Evolutionary conservation across 2,888 invertebrate species (phyloP), one percentile per base, ranked within the genome.

Genomic region (Pheosia gnoma): DNA sequence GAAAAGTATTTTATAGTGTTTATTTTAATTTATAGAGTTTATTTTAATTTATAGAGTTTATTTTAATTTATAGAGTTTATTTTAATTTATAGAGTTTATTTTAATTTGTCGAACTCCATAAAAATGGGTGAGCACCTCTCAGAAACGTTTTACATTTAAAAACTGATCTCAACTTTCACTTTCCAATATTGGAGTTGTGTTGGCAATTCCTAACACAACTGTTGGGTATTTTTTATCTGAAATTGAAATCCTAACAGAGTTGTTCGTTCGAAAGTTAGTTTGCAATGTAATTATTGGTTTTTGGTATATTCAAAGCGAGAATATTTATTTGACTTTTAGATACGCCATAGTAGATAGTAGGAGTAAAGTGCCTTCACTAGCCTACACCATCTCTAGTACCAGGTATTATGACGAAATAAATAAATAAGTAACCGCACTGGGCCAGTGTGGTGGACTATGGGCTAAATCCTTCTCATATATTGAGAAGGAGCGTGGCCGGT

Each of bases 201-300:
- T n/a, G 61, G 57, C 58, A 57, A 68, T 73, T 77, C 74, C 73
- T 74, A 74, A 71, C 68, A 67, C 70, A 62, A 68, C 59, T 60
- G 70, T 70, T 63, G 65, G 61, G 58, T 54, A 57, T 67, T 77
- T 77, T 76, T 78, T 53, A 80, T 80, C 80, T 80, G 51, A 78
- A 79, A 80, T 80, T 79, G 77, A 77, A 80, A 80, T 80, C 80
- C 74, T 75, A 79, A 77, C 73, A 60, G 63, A 56, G 37, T 57
- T 52, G 43, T 57, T 57, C 36, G 59, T 49, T 57, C 53, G n/a
- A 45, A 43, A 41, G 59, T 52, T 56, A 59, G 56, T 55, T 60
- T 51, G 60, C 53, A 53, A 53, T 37, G 37, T 53, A 51, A 51
- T 51, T 51, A 58, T 58, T 36, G 13, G 57, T 49, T 53, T 36